These are phyloP conservation scores for Eulacestoma nigropectus DNA, from an alignment of 2,113 vertebrate genomes.

Conservation along the genomic window DNA sequence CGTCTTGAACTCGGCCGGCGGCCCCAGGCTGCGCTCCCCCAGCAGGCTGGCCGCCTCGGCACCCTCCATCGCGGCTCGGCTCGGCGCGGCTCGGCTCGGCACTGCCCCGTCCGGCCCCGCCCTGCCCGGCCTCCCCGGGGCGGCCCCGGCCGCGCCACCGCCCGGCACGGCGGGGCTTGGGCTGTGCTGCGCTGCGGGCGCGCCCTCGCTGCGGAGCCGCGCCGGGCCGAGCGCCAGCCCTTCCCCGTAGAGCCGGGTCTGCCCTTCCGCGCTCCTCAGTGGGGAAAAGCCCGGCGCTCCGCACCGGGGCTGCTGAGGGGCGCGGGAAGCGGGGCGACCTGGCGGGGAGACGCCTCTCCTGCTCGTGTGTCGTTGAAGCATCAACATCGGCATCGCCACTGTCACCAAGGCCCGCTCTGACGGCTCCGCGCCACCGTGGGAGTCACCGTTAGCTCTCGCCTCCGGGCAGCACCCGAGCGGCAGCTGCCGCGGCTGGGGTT, in stretches of 20 bases:
- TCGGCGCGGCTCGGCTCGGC: background rate
- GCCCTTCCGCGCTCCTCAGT: rapidly evolving
- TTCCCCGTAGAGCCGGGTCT: rapidly evolving
- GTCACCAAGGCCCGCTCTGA: rapidly evolving
- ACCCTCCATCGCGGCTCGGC: background rate
- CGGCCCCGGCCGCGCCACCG: background rate
- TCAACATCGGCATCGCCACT: background rate
- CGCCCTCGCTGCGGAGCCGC: background rate
- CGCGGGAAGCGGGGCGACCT: too few species aligned
- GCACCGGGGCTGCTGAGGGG: background rate
- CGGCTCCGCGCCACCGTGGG: rapidly evolving
- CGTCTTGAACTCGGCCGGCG: constrained; percentile 17
- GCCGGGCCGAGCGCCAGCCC: rapidly evolving
- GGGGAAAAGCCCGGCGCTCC: background rate
- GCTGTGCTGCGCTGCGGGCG: too few species aligned
- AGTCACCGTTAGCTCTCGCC: background rate
- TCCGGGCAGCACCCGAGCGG: background rate
- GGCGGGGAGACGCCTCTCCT: background rate
- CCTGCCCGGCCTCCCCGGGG: background rate
- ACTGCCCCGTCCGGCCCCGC: background rate
- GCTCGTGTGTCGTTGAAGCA: rapidly evolving
- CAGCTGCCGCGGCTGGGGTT: background rate
- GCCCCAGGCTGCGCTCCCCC: background rate
- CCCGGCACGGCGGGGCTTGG: background rate
- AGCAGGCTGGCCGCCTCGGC: background rate